These are phyloP conservation scores for Oryzias celebensis DNA, from an alignment of 2,113 vertebrate genomes.

Conservation along the genomic window DNA sequence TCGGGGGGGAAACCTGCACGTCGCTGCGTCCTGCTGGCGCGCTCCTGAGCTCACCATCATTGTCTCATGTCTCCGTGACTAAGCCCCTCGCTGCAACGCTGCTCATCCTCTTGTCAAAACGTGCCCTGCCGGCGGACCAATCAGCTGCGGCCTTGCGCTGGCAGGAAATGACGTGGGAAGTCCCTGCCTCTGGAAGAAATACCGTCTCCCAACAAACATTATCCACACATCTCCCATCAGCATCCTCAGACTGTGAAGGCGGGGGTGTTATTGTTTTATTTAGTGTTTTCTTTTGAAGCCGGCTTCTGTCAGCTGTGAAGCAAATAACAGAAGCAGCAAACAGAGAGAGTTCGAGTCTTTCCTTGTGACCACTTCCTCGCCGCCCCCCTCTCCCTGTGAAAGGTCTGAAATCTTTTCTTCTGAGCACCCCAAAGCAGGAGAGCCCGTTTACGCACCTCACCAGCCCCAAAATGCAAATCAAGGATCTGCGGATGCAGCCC, in stretches of 20 bases:
- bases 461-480: slow-evolving; percentile 23
- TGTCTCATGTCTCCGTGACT: slow-evolving; percentile 43
- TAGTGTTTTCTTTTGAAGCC: too few relatives aligned
- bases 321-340: slow-evolving; percentile 13
- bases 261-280: not conserved
- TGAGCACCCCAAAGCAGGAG: slow-evolving; percentile 33
- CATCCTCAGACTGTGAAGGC: slow-evolving; percentile 16
- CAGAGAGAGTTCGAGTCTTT: slow-evolving; percentile 9
- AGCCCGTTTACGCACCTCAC: slow-evolving; percentile 24
- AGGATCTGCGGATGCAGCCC: slow-evolving; percentile 28
- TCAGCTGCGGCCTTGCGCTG: slow-evolving; percentile 44
- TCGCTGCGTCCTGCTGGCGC: slow-evolving; percentile 4
- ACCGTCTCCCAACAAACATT: slow-evolving; percentile 51
- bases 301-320: slow-evolving; percentile 6
- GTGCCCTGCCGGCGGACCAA: slow-evolving; percentile 66
- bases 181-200: slow-evolving; percentile 62
- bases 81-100: slow-evolving; percentile 34
- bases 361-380: slow-evolving; percentile 25
- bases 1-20: slow-evolving; percentile 1
- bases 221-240: slow-evolving; percentile 30
- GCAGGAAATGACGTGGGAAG: slow-evolving; percentile 79
- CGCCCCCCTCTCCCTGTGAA: slow-evolving; percentile 18
- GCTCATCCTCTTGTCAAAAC: slow-evolving; percentile 44
- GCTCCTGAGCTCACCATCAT: slow-evolving; percentile 15
- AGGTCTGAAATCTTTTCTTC: slow-evolving; percentile 14